These are phyloP conservation scores for Caenorhabditis imperialis DNA, from an alignment of 2,888 invertebrate genomes.

Conservation along the genomic window DNA sequence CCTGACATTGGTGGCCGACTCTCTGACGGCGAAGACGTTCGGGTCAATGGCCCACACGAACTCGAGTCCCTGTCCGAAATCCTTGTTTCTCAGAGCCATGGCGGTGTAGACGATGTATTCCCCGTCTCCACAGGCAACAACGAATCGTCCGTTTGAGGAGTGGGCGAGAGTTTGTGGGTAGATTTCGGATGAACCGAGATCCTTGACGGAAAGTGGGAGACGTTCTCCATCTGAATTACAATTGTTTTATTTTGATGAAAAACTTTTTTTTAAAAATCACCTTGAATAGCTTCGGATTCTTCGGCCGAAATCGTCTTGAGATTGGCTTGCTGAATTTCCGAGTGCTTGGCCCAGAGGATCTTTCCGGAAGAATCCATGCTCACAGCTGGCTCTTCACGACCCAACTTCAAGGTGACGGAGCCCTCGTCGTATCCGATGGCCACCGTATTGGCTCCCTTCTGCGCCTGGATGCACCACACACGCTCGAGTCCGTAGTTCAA, in stretches of 20 bases:
- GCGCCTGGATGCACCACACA: conserved; percentile 89
- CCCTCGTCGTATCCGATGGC: conserved; percentile 97
- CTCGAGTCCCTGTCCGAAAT: conserved; percentile 90
- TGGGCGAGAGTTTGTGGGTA: conserved; percentile 98
- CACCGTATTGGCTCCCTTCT: conserved; percentile 81
- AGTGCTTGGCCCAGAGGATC: conserved; percentile 98
- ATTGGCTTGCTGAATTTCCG: conserved; percentile 89
- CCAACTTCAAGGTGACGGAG: conserved; percentile 93
- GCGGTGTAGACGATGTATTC: conserved; percentile 99
- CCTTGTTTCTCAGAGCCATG: conserved; percentile 98
- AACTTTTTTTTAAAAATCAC: conserved; percentile 37
- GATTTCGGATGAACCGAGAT: conserved; percentile 99
- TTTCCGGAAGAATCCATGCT: conserved; percentile 99
- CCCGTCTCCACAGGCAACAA: conserved; percentile 98
- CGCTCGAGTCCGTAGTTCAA: conserved; percentile 97
- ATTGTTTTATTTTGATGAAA: no score
- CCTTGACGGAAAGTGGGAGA: conserved; percentile 93
- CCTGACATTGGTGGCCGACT: conserved; percentile 90
- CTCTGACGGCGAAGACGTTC: conserved; percentile 87
- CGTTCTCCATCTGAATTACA: conserved; percentile 94
- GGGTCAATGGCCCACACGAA: conserved; percentile 99
- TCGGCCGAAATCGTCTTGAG: conserved; percentile 76
- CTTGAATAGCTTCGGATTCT: conserved; percentile 69
- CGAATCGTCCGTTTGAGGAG: conserved; percentile 91
- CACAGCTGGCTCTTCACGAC: conserved; percentile 95